phyloP scores from a whole-genome alignment of 1,140 invertebrate species.

The Phenacoccus solenopsis region DNA sequence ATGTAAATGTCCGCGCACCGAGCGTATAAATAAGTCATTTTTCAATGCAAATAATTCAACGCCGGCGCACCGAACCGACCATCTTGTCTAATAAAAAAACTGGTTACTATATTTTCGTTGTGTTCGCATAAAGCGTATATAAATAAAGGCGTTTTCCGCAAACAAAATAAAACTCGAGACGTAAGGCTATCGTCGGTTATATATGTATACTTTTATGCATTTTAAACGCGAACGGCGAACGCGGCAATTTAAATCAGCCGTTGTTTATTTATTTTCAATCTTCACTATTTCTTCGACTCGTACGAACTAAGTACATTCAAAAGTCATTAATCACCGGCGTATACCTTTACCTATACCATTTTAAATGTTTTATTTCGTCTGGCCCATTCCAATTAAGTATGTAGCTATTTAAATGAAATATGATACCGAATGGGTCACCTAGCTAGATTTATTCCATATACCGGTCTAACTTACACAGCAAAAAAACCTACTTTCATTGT shows the following conservation, averaged over 20 bases:
- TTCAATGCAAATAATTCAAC: neutral
- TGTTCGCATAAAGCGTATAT: neutral
- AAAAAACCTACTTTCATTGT: neutral
- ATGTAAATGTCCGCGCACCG: neutral
- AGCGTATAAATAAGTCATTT: neutral
- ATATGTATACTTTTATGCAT: neutral
- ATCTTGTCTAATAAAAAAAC: neutral
- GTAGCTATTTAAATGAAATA: neutral
- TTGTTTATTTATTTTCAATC: neutral
- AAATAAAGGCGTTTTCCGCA: constrained; percentile 1
- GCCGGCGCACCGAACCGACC: neutral
- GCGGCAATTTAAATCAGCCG: neutral
- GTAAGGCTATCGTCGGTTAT: neutral
- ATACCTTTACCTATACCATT: neutral
- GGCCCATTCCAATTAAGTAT: neutral
- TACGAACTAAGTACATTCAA: neutral
- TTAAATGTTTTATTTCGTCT: neutral
- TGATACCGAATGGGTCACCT: neutral
- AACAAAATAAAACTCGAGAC: neutral
- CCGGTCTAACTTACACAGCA: neutral
- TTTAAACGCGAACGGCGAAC: no score
- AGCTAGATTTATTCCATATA: neutral
- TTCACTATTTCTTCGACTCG: neutral
- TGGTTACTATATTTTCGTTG: neutral
- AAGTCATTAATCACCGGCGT: neutral